These are phyloP conservation scores for Noctua fimbriata DNA, from an alignment of 2,888 invertebrate genomes.

Conservation along the genomic window DNA sequence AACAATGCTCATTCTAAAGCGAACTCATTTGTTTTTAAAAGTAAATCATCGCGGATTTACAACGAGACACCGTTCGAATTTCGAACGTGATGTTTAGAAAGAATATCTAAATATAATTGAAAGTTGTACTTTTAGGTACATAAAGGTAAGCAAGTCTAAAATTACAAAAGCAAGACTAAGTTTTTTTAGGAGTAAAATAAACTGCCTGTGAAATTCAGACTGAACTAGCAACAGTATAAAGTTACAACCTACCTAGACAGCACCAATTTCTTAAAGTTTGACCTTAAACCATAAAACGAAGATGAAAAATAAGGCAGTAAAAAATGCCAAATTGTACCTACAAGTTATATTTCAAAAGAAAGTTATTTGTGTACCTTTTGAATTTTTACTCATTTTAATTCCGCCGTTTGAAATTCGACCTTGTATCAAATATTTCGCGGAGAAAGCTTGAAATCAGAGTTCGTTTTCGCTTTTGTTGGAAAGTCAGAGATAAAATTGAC, in stretches of 20 bases:
- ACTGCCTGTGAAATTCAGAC: neutral
- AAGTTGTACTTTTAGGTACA: neutral
- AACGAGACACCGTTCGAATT: neutral
- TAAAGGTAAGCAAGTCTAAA: neutral
- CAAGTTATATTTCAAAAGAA: conserved; percentile 39
- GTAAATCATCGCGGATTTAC: neutral
- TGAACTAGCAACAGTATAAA: neutral
- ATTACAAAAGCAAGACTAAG: neutral
- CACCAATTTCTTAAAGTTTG: conserved; percentile 16
- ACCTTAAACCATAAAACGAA: conserved; percentile 31
- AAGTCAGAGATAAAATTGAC: neutral
- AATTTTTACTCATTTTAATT: conserved; percentile 54
- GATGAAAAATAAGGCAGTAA: conserved; percentile 21
- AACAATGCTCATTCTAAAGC: too few species aligned
- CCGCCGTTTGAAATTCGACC: conserved; percentile 11
- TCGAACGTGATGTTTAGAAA: too few species aligned
- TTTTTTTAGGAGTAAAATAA: neutral
- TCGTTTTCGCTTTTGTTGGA: neutral
- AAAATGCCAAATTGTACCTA: conserved; percentile 13
- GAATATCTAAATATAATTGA: too few species aligned
- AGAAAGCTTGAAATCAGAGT: neutral
- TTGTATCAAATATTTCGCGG: conserved; percentile 38
- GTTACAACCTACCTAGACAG: neutral
- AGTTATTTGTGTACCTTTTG: conserved; percentile 37
- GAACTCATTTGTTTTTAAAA: neutral